Conservation (phyloP, 1,140 invertebrate genomes). For the Drosophila erecta region DNA sequence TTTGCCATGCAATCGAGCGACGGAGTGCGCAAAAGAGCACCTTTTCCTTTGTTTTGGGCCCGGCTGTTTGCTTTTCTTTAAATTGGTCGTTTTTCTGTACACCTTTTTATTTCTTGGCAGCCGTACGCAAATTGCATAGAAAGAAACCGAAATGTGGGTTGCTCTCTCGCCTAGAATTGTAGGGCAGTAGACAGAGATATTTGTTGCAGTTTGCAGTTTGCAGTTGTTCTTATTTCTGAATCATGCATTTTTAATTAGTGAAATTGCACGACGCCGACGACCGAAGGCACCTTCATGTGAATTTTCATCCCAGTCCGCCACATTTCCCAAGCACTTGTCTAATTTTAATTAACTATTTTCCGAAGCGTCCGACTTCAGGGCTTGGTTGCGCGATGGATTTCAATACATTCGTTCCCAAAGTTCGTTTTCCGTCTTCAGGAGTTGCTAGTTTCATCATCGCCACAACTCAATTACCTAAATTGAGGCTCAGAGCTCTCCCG, state of each 20-base stretch:
- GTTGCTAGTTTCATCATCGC: background rate
- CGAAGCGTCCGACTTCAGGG: slow-evolving; percentile 7
- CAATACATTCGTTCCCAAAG: no score
- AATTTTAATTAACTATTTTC: slow-evolving; percentile 78
- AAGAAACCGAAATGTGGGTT: slow-evolving; percentile 69
- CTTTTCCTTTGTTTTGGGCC: slow-evolving; percentile 47
- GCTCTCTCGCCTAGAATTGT: slow-evolving; percentile 75
- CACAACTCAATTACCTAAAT: slow-evolving; percentile 9
- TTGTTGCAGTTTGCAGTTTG: slow-evolving; percentile 33
- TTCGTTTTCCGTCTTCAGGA: no score
- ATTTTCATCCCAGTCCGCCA: slow-evolving; percentile 68
- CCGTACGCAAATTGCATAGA: slow-evolving; percentile 72
- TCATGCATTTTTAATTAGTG: slow-evolving; percentile 81
- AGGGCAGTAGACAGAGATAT: slow-evolving; percentile 60
- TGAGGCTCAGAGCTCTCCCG: background rate
- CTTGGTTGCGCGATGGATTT: slow-evolving; percentile 22
- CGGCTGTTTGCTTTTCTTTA: slow-evolving; percentile 14
- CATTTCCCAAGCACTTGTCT: slow-evolving; percentile 69
- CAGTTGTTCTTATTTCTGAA: slow-evolving; percentile 67
- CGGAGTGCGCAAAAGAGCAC: slow-evolving; percentile 41
- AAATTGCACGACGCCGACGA: slow-evolving; percentile 66
- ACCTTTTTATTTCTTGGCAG: slow-evolving; percentile 64
- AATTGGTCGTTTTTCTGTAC: slow-evolving; percentile 16
- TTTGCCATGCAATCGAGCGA: slow-evolving; percentile 50
- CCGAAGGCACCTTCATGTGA: slow-evolving; percentile 57